Evolutionary conservation across 2,113 vertebrate species (phyloP).

Genomic region (Epinephelus fuscoguttatus): DNA sequence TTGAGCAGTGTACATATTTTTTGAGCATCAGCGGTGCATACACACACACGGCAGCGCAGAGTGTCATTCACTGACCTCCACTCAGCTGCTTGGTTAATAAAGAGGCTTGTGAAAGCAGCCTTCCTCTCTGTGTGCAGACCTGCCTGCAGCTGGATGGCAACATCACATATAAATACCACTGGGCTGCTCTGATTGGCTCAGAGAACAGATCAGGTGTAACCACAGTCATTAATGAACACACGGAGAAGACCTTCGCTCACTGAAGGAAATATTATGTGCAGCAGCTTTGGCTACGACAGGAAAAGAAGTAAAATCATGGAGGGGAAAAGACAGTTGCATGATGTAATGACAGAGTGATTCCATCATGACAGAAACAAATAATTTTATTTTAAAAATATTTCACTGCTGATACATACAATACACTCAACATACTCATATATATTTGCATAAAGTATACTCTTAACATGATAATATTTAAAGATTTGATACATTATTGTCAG

Average conservation of each 20-base stretch:
- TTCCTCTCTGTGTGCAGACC: neutral
- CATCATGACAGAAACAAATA: constrained; percentile 88
- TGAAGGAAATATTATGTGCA: neutral
- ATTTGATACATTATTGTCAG: constrained; percentile 95
- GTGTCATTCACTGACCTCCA: constrained; percentile 7
- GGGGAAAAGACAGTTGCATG: neutral
- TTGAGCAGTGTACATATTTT: too few species aligned
- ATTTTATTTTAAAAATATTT: constrained; percentile 99
- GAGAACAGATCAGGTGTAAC: neutral
- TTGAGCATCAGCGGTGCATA: too few species aligned
- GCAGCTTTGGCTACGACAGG: neutral
- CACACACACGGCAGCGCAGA: too few species aligned
- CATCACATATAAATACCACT: constrained; percentile 54
- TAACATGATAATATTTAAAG: constrained; percentile 97
- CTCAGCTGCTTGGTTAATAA: neutral
- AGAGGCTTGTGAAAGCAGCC: neutral
- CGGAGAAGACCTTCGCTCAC: neutral
- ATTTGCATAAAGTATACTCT: constrained; percentile 98
- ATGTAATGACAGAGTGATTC: neutral
- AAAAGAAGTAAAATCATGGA: neutral
- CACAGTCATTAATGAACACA: neutral
- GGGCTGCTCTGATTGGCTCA: constrained; percentile 59
- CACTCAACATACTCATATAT: constrained; percentile 95
- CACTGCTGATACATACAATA: constrained; percentile 99
- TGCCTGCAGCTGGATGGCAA: constrained; percentile 49